These are phyloP conservation scores for Meliscaeva auricollis DNA, from an alignment of 2,888 invertebrate genomes.

Conservation along the genomic window DNA sequence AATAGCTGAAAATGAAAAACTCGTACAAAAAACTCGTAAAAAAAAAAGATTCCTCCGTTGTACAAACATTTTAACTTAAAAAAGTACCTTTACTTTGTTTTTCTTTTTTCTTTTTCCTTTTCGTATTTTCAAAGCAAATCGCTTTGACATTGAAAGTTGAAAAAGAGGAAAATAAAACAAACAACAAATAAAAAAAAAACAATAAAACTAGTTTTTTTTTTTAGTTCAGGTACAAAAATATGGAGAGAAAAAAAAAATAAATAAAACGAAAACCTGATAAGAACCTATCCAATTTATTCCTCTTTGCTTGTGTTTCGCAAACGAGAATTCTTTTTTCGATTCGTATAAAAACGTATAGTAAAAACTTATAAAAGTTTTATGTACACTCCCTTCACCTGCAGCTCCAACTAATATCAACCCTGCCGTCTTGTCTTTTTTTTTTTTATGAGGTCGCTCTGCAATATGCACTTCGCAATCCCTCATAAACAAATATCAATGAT, in stretches of 20 bases:
- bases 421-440: not conserved
- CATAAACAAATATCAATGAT: slow-evolving; percentile 38
- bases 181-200: not conserved
- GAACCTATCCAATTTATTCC: slow-evolving; percentile 55
- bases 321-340: slow-evolving; percentile 20
- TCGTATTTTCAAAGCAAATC: slow-evolving; percentile 21
- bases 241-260: not conserved
- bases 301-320: slow-evolving; percentile 24
- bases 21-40: not conserved
- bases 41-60: not conserved
- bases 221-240: slow-evolving; percentile 11
- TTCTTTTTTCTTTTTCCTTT: slow-evolving; percentile 6
- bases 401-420: not conserved
- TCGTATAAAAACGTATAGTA: slow-evolving; percentile 9
- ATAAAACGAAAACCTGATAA: slow-evolving; percentile 55
- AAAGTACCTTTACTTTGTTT: slow-evolving; percentile 10
- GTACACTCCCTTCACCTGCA: not conserved
- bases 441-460: slow-evolving; percentile 20
- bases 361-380: slow-evolving; percentile 32
- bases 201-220: slow-evolving; percentile 44
- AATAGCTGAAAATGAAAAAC: slow-evolving; percentile 9
- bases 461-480: slow-evolving; percentile 50
- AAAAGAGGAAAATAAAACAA: not conserved
- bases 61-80: not conserved
- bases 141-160: slow-evolving; percentile 38